Evolutionary conservation across 1,140 invertebrate species (phyloP).

Genomic region (Pseudomyrmex dendroicus): DNA sequence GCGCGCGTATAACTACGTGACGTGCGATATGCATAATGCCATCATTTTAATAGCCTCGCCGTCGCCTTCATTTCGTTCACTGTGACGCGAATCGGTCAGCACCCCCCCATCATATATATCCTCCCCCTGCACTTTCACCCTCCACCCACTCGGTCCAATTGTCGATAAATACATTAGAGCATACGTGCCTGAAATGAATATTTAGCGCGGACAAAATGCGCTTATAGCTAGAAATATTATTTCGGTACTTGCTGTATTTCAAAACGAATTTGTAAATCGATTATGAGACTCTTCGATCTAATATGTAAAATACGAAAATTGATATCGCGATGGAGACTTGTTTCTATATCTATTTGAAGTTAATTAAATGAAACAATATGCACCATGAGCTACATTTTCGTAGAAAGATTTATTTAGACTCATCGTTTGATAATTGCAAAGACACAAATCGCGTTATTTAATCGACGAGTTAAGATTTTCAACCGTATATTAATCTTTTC

Average conservation of each 20-base stretch:
- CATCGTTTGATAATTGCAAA: too few relatives aligned
- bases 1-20: slow-evolving; percentile 60
- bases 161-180: slow-evolving; percentile 55
- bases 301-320: slow-evolving; percentile 48
- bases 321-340: background rate
- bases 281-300: slow-evolving; percentile 23
- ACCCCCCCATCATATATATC: slow-evolving; percentile 26
- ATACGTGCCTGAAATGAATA: slow-evolving; percentile 56
- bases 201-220: slow-evolving; percentile 52
- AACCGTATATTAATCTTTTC: too few relatives aligned
- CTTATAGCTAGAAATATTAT: slow-evolving; percentile 50
- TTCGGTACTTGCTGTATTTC: background rate
- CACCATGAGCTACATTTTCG: too few relatives aligned
- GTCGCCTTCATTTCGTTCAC: slow-evolving; percentile 52
- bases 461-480: too few relatives aligned
- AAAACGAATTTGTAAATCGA: slow-evolving; percentile 25
- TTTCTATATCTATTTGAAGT: slow-evolving; percentile 9
- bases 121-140: too few relatives aligned
- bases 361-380: background rate
- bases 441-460: too few relatives aligned
- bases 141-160: background rate
- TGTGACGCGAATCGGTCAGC: slow-evolving; percentile 47
- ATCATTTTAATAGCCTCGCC: slow-evolving; percentile 68
- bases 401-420: too few relatives aligned
- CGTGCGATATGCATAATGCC: slow-evolving; percentile 66